Evolutionary conservation across 2,888 invertebrate species (phyloP).

Genomic region (Mermis nigrescens): DNA sequence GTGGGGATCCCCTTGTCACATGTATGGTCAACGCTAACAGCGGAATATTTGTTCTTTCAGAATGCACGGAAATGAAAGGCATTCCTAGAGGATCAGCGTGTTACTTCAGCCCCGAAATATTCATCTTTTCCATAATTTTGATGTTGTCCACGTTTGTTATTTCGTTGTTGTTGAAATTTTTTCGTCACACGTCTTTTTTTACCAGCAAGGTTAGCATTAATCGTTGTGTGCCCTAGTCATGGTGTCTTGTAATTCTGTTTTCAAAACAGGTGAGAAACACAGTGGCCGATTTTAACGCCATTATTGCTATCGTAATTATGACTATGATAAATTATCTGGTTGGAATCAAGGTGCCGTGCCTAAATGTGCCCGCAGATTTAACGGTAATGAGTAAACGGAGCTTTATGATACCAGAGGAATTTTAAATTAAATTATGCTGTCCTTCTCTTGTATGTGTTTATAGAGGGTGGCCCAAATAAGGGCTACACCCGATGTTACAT

Average conservation of each 20-base stretch:
- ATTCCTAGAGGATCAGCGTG: neutral
- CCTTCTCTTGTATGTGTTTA: neutral
- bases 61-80: neutral
- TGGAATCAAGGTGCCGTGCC: constrained; percentile 37
- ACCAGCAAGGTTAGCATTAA: constrained; percentile 20
- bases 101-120: constrained; percentile 28
- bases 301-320: constrained; percentile 38
- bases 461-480: no score
- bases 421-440: neutral
- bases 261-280: constrained; percentile 30
- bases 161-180: constrained; percentile 26
- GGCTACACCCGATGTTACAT: no score
- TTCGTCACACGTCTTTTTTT: constrained; percentile 28
- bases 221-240: neutral
- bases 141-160: constrained; percentile 32
- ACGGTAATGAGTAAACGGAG: constrained; percentile 13
- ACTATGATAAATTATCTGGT: constrained; percentile 29
- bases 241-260: no score
- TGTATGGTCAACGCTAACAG: no score
- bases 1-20: no score
- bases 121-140: constrained; percentile 32
- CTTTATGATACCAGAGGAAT: neutral
- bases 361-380: constrained; percentile 33
- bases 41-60: no score
- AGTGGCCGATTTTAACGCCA: constrained; percentile 40